phyloP scores from a whole-genome alignment of 2,888 invertebrate genomes.

The Lepidocyrtoides sp. region DNA sequence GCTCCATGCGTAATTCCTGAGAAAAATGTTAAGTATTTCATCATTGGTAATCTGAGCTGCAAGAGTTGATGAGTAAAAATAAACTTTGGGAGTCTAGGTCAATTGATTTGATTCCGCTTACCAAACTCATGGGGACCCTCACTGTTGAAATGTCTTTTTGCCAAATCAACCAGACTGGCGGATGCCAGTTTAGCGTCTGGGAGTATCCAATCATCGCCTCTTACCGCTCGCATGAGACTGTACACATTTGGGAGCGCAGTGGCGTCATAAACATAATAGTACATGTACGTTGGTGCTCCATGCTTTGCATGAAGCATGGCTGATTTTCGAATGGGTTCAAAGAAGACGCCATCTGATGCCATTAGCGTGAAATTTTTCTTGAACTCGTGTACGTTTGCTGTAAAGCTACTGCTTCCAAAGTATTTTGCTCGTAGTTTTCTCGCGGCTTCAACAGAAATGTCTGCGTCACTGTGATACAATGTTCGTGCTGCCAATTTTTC shows the following conservation, averaged over 20 bases:
- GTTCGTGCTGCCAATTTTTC: conserved; percentile 9
- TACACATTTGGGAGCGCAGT: not conserved
- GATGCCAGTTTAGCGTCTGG: not conserved
- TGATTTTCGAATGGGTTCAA: conserved; percentile 26
- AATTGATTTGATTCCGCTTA: no score
- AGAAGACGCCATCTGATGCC: conserved; percentile 74
- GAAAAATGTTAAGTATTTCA: no score
- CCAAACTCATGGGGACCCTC: conserved; percentile 70
- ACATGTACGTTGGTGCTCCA: conserved; percentile 67
- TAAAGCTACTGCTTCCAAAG: conserved; percentile 61
- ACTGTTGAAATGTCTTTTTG: not conserved
- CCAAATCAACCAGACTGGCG: not conserved
- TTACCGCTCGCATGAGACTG: not conserved
- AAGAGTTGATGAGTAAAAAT: no score
- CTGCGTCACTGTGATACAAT: not conserved
- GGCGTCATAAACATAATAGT: conserved; percentile 57
- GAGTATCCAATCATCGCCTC: not conserved
- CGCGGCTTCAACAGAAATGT: not conserved
- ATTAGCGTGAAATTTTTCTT: conserved; percentile 64
- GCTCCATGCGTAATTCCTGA: not conserved
- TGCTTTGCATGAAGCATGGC: conserved; percentile 56
- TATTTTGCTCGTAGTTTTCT: conserved; percentile 72
- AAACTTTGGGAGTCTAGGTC: no score
- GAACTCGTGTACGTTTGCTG: conserved; percentile 44
- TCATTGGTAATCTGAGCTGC: no score